phyloP scores from a whole-genome alignment of 2,888 invertebrate genomes.

The Bugula neritina region DNA sequence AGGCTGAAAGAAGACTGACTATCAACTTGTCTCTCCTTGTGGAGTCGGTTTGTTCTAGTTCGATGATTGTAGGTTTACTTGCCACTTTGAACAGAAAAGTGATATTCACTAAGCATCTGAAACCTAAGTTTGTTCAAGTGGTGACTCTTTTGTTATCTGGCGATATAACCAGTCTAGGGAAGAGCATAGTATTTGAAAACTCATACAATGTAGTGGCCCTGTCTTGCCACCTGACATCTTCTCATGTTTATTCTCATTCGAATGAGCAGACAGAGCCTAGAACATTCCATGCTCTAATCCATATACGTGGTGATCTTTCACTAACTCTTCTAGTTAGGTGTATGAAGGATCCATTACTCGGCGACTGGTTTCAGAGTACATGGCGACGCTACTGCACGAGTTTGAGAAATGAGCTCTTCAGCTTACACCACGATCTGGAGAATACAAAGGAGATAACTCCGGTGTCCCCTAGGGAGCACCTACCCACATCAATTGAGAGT shows the following conservation, averaged over 20 bases:
- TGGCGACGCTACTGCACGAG: constrained; percentile 3
- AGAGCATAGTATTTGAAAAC: background rate
- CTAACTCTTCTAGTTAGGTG: background rate
- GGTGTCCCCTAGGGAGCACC: background rate
- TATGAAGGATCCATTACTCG: background rate
- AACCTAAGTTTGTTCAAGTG: background rate
- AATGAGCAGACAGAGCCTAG: background rate
- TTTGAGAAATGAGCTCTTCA: background rate
- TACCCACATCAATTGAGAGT: background rate
- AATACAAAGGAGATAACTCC: background rate
- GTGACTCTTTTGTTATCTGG: background rate
- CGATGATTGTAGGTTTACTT: background rate
- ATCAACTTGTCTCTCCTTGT: background rate
- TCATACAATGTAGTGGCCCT: background rate
- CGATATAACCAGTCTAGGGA: background rate
- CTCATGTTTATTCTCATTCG: background rate
- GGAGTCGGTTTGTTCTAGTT: background rate
- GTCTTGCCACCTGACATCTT: background rate
- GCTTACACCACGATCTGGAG: background rate
- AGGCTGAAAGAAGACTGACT: background rate
- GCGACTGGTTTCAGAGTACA: background rate
- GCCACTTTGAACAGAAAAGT: background rate
- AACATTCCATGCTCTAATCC: background rate
- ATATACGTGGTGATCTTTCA: constrained; percentile 9
- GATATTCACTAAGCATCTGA: background rate